These are phyloP conservation scores for Phodopus roborovskii DNA, from an alignment of 2,113 vertebrate genomes.

Conservation along the genomic window DNA sequence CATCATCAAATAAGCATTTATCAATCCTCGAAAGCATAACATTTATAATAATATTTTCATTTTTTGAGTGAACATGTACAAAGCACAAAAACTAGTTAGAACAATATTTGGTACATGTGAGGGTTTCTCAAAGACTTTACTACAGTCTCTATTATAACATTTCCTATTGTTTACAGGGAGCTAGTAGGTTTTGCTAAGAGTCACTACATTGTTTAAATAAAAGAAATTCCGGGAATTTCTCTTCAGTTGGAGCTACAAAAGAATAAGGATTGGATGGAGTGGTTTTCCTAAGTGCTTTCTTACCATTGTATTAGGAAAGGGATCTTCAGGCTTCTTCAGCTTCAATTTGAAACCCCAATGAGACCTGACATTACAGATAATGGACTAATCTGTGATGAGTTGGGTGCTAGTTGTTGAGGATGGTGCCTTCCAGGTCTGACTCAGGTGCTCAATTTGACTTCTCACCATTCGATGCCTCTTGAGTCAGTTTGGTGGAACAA, in stretches of 20 bases:
- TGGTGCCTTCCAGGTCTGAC: not conserved
- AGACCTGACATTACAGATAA: not conserved
- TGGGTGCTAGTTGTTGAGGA: not conserved
- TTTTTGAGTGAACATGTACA: slow-evolving; percentile 68
- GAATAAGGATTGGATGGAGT: not conserved
- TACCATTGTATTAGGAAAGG: not conserved
- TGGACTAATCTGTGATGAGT: not conserved
- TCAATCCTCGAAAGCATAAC: slow-evolving; percentile 61
- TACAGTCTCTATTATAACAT: not conserved
- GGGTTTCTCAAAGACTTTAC: slow-evolving; percentile 55
- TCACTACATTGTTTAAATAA: not conserved
- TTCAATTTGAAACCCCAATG: not conserved
- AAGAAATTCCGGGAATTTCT: slow-evolving; percentile 16
- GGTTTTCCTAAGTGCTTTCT: slow-evolving; percentile 12
- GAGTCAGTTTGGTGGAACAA: not conserved
- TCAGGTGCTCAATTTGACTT: not conserved
- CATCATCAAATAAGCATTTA: slow-evolving; percentile 65
- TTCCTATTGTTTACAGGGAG: not conserved
- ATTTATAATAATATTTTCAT: slow-evolving; percentile 73
- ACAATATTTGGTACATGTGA: not conserved
- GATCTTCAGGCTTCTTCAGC: not conserved
- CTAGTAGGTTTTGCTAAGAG: not conserved
- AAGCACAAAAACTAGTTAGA: slow-evolving; percentile 62
- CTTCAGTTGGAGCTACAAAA: not conserved
- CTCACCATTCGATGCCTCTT: not conserved